Base-by-base conservation (phyloP, 2,797 vertebrate genomes). In the Neosalanx taihuensis region DNA sequence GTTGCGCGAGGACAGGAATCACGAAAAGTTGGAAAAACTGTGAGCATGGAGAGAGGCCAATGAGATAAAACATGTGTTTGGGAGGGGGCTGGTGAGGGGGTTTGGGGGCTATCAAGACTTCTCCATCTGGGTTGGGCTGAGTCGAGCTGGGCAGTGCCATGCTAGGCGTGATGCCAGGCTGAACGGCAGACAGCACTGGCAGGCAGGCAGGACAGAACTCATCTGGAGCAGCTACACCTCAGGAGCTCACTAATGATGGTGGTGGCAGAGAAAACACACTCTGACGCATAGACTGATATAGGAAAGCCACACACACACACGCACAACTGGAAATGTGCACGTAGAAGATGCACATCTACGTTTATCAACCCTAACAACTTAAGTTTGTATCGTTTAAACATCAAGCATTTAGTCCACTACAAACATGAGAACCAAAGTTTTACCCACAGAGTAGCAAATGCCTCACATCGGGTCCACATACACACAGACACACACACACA, bases 111-210 rank as follows among this genome's bases (percentile, higher is more conserved):
- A 86, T 84, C 84, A 73, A 77, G 71, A 74, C 60, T 69, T 49
- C 68, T 84, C 90, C 88, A 91, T 92, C 90, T 91, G 90, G 84
- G 87, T 85, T 75, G 82, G 85, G 86, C 90, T 86, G 87, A 89
- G 86, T 85, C 79, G 88, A 87, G 84, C 81, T 76, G 80, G 88
- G 89, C 88, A 84, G 79, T 75, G 84, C 84, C 85, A 73, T 78
- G 75, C 87, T 89, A 90, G 89, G 84, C 87, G 64, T 33, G 20
- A 64, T 9, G 70, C 51, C 63, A 72, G 69, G 41, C 69, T 83
- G 80, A 79, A 83, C 87, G 89, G 88, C 90, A 92, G 91, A 91
- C 88, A 90, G 84, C 86, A 83, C 86, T 92, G 91, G 92, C 91
- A 76, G 6, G 18, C 49, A 88, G 84, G 81, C 81, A 77, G 85